A percentile compares a stretch with the other conserved stretches of the same genome.
phyloP scores from a whole-genome alignment of 2,797 vertebrate species.

The Anniella stebbinsi region DNA sequence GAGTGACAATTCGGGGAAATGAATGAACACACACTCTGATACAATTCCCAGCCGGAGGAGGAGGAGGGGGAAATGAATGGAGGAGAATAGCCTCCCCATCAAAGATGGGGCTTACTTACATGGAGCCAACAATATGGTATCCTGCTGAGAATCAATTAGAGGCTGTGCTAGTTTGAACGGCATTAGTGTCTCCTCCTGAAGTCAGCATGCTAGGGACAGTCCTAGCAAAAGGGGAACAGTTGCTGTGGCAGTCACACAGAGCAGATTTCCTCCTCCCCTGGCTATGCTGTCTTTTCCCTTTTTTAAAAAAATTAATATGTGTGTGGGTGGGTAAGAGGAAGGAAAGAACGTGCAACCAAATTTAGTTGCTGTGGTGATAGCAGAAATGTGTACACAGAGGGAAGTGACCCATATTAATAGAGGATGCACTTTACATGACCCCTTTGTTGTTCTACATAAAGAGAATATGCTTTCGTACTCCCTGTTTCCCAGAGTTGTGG shows the following conservation, averaged over 20 bases:
- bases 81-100: not conserved
- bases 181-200: not conserved
- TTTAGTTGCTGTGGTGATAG: slow-evolving; percentile 22
- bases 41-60: not conserved
- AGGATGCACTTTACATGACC: not conserved
- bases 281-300: not conserved
- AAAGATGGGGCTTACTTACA: not conserved
- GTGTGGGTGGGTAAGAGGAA: not conserved
- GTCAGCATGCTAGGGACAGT: not conserved
- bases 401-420: not conserved
- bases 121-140: not conserved
- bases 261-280: not conserved
- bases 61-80: not conserved
- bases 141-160: slow-evolving; percentile 21
- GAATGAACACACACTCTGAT: not conserved
- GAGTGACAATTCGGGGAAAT: not conserved
- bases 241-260: not conserved
- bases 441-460: not conserved
- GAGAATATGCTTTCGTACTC: not conserved
- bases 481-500: not conserved
- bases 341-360: not conserved
- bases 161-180: not conserved
- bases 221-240: not conserved
- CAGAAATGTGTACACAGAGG: not conserved
- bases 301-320: too few species aligned